A percentile compares a stretch with the other conserved stretches of the same genome.
These are phyloP conservation scores for Drepanosiphum platanoidis DNA, from an alignment of 2,888 invertebrate species.

Conservation along the genomic window DNA sequence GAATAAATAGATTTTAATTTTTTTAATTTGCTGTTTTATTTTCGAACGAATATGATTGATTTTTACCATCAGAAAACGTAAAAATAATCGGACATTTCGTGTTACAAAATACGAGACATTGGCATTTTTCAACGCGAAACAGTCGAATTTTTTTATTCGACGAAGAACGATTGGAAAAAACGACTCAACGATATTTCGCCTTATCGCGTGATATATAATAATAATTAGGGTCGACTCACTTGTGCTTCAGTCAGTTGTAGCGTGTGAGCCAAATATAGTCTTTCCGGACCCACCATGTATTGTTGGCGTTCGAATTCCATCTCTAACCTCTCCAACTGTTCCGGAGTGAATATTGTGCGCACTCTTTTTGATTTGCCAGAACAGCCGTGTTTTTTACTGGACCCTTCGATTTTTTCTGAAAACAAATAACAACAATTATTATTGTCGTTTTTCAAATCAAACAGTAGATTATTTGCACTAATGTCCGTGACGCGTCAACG, in stretches of 20 bases:
- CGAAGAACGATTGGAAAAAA: too few relatives aligned
- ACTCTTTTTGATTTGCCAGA: slow-evolving; percentile 77
- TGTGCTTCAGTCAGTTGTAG: slow-evolving; percentile 89
- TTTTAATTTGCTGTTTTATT: too few relatives aligned
- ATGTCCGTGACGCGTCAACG: not conserved
- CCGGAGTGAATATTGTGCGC: slow-evolving; percentile 95
- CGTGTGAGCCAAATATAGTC: slow-evolving; percentile 89
- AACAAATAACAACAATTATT: slow-evolving; percentile 2
- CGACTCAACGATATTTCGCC: too few relatives aligned
- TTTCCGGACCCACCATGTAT: slow-evolving; percentile 97
- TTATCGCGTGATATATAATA: not conserved
- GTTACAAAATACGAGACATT: too few relatives aligned
- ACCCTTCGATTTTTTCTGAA: slow-evolving; percentile 48
- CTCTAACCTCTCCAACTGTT: slow-evolving; percentile 91
- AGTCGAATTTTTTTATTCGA: too few relatives aligned
- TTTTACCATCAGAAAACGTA: too few relatives aligned
- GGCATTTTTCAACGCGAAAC: too few relatives aligned
- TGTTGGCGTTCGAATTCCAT: slow-evolving; percentile 95
- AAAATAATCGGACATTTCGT: too few relatives aligned
- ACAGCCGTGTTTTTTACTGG: slow-evolving; percentile 54
- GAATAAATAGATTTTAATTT: too few relatives aligned
- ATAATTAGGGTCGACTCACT: slow-evolving; percentile 69
- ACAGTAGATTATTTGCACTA: not conserved
- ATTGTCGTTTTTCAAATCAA: not conserved
- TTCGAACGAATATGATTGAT: too few relatives aligned